Percentiles rank a stretch among this genome's conserved stretches.
Conservation (phyloP, 2,113 vertebrate species). For the Cinclus mexicanus region DNA sequence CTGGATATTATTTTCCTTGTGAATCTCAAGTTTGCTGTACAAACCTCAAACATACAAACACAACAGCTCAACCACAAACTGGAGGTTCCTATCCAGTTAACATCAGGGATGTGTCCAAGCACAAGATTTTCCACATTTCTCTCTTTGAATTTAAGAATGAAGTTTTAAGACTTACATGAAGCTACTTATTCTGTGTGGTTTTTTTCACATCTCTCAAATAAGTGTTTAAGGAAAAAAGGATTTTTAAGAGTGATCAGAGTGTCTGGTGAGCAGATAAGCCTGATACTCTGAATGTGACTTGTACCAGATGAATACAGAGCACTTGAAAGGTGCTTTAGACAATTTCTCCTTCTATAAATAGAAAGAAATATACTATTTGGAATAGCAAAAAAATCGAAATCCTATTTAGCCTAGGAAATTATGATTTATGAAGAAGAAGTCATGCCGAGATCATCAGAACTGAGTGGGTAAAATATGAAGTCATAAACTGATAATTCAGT, state of each 20-base stretch:
- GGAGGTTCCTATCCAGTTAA: background rate
- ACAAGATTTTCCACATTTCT: background rate
- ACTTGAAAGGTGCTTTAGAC: background rate
- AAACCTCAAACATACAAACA: background rate
- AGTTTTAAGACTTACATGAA: background rate
- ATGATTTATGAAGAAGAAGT: background rate
- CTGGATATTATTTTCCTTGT: background rate
- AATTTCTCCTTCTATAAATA: background rate
- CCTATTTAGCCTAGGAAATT: background rate
- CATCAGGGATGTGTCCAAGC: background rate
- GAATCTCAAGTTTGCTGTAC: background rate
- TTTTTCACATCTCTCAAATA: background rate
- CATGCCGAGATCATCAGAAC: background rate
- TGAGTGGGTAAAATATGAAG: background rate
- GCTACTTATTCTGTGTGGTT: background rate
- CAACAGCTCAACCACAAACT: background rate
- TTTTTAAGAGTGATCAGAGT: background rate
- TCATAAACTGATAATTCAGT: background rate
- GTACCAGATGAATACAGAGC: background rate
- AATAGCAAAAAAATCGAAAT: background rate
- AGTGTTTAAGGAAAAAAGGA: background rate
- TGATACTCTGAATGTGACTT: background rate
- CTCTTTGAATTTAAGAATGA: background rate
- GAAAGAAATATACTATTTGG: background rate
- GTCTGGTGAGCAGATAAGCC: background rate